These are phyloP conservation scores for Apamea anceps DNA, from an alignment of 2,888 invertebrate species.

Conservation along the genomic window DNA sequence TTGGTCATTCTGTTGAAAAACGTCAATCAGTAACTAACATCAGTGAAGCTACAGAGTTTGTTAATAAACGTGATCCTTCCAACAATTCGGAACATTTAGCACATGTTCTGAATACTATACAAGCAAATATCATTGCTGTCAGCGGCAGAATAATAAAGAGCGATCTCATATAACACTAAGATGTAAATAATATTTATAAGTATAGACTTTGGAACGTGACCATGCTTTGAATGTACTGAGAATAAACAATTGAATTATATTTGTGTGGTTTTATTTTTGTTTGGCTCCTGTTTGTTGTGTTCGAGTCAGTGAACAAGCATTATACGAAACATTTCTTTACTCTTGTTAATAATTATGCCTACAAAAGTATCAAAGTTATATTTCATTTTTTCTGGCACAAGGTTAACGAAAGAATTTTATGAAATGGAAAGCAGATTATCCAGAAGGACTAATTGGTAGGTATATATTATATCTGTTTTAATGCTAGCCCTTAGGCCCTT, in stretches of 20 bases:
- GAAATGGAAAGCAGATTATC: background rate
- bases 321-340: background rate
- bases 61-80: background rate
- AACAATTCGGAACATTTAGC: conserved; percentile 19
- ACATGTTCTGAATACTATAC: conserved; percentile 41
- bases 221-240: conserved; percentile 89
- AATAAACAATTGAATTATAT: conserved; percentile 83
- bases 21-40: background rate
- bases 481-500: too few relatives aligned
- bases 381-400: background rate
- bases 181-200: conserved; percentile 78
- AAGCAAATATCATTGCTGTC: conserved; percentile 44
- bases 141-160: conserved; percentile 53
- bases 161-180: conserved; percentile 67
- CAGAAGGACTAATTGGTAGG: background rate
- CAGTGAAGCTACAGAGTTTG: background rate
- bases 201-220: conserved; percentile 82
- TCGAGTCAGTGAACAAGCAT: background rate
- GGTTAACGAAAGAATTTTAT: background rate
- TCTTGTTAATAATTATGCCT: too few relatives aligned
- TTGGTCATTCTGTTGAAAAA: background rate
- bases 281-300: background rate
- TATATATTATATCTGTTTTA: too few relatives aligned
- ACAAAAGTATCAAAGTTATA: too few relatives aligned
- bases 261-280: conserved; percentile 66